Evolutionary conservation across 1,140 invertebrate genomes (phyloP), one percentile per base, ranked within the genome.

Genomic region (Hyposmocoma kahamanoa): DNA sequence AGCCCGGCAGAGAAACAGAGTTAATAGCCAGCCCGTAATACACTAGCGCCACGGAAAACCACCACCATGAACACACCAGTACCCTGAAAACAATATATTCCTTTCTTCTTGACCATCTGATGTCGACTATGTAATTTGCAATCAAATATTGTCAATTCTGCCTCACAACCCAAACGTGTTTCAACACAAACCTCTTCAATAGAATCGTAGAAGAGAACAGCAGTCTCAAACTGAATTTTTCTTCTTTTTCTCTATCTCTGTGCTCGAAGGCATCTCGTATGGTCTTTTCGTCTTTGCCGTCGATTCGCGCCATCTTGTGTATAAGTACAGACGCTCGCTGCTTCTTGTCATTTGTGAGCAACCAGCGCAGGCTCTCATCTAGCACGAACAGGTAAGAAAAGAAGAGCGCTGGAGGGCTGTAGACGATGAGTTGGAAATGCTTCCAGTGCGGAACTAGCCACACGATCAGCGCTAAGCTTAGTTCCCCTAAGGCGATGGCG

Each of bases 21-120:
- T 95, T 94, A 22, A 95, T 88, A 0, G 93, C 92, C 4, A 96
- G 73, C 0, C 94, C 95, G 62, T 95, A 96, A 72, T 94, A 96
- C 11, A 95, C 90, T 55, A 95, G 91, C 0, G 91, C 90, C 56
- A 91, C 91, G 0, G 91, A 91, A 8, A 92, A 88, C 92, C 91
- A 95, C 82, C 89, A 93, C 76, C 77, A 84, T 0, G 81, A 82
- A 28, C 81, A 84, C 19, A 77, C 81, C 4, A n/a, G n/a, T n/a
- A n/a, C n/a, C n/a, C n/a, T n/a, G n/a, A n/a, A n/a, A n/a, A n/a
- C n/a, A n/a, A n/a, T n/a, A n/a, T n/a, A n/a, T n/a, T n/a, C n/a
- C n/a, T n/a, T n/a, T n/a, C n/a, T n/a, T n/a, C n/a, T n/a, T n/a
- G n/a, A n/a, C n/a, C n/a, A n/a, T n/a, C n/a, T n/a, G n/a, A n/a